A percentile compares a stretch with the other conserved stretches of the same genome.
These are phyloP conservation scores for Apamea sordens DNA, from an alignment of 2,888 invertebrate species.

Conservation along the genomic window DNA sequence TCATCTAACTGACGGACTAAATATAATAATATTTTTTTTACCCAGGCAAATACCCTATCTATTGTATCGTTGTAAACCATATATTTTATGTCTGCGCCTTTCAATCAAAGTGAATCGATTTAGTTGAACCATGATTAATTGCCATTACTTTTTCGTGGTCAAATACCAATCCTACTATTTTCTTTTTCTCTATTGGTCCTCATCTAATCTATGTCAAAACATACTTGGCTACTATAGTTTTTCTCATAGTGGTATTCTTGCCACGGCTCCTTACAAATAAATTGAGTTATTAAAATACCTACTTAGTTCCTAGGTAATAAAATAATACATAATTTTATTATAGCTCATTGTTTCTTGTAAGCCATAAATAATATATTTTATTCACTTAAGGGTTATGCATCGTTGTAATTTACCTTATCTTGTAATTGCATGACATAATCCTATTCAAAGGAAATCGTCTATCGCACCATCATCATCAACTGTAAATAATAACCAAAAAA, in stretches of 20 bases:
- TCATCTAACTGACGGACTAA: too few species aligned
- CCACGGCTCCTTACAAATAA: not conserved
- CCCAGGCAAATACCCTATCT: too few species aligned
- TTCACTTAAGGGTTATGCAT: not conserved
- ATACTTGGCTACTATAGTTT: not conserved
- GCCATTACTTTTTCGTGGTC: slow-evolving; percentile 37
- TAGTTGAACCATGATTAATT: slow-evolving; percentile 22
- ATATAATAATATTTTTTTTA: too few species aligned
- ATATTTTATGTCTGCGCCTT: slow-evolving; percentile 22
- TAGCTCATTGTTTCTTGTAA: slow-evolving; percentile 37
- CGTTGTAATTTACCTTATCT: slow-evolving; percentile 21
- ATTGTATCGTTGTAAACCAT: not conserved
- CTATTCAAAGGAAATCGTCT: slow-evolving; percentile 11
- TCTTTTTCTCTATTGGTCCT: not conserved
- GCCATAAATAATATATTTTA: slow-evolving; percentile 17
- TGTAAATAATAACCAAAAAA: not conserved
- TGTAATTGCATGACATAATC: slow-evolving; percentile 25
- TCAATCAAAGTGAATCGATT: slow-evolving; percentile 4
- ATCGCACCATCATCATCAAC: too few species aligned
- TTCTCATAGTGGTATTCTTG: not conserved
- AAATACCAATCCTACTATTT: not conserved
- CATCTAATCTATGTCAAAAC: not conserved
- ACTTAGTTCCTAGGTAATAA: slow-evolving; percentile 9
- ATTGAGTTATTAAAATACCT: slow-evolving; percentile 22
- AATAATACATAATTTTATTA: slow-evolving; percentile 2